A percentile compares a stretch with the other conserved stretches of the same genome.
phyloP scores from a whole-genome alignment of 1,140 invertebrate species.

The Trichonephila clavipes region DNA sequence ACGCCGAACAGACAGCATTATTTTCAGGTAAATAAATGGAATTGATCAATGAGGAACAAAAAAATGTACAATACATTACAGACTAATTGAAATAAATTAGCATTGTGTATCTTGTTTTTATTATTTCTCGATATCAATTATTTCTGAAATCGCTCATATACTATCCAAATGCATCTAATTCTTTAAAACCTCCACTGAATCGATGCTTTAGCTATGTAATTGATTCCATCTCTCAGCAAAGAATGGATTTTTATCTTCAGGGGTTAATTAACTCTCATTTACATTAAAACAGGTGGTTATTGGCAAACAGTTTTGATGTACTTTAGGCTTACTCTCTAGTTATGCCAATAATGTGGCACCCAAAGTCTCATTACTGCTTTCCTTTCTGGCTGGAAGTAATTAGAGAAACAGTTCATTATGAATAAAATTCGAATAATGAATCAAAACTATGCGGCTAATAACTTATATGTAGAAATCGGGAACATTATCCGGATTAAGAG shows the following conservation, averaged over 20 bases:
- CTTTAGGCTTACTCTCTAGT: not conserved
- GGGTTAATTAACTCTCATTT: slow-evolving; percentile 72
- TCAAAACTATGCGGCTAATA: slow-evolving; percentile 41
- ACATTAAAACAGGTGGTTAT: slow-evolving; percentile 67
- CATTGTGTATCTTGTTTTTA: not conserved
- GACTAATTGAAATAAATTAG: slow-evolving; percentile 28
- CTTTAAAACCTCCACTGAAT: slow-evolving; percentile 3
- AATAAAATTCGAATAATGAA: not conserved
- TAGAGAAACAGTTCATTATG: slow-evolving; percentile 51
- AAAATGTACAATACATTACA: not conserved
- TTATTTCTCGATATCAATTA: not conserved
- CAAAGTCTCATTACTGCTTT: slow-evolving; percentile 46
- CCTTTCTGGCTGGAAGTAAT: slow-evolving; percentile 28
- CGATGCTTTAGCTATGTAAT: slow-evolving; percentile 21
- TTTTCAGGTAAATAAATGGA: not conserved
- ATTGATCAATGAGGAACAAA: not conserved
- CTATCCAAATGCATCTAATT: not conserved
- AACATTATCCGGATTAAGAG: not conserved
- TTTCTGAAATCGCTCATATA: not conserved
- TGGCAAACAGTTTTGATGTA: slow-evolving; percentile 14
- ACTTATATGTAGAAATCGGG: slow-evolving; percentile 5
- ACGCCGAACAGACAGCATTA: not conserved
- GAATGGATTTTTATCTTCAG: not conserved
- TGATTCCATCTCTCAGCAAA: slow-evolving; percentile 52
- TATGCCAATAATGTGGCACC: slow-evolving; percentile 32